phyloP scores from a whole-genome alignment of 2,888 invertebrate genomes.

The Callinectes sapidus region DNA sequence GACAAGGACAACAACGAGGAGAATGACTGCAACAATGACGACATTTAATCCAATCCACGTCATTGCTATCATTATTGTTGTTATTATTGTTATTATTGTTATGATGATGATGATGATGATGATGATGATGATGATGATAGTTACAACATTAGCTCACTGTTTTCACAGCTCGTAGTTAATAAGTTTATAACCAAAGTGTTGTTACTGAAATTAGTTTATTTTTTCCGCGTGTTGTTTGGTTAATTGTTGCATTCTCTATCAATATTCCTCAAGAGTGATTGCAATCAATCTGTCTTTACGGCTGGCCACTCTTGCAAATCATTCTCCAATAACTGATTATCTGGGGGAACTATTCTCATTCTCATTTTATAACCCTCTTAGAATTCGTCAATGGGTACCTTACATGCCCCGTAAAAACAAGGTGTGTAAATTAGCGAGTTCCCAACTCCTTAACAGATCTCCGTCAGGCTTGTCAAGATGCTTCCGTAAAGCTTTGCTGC shows the following conservation, averaged over 20 bases:
- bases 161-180: background rate
- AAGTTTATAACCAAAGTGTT: background rate
- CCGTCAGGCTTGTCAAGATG: no score
- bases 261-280: background rate
- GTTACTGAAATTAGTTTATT: background rate
- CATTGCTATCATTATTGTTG: background rate
- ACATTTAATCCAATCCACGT: background rate
- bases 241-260: background rate
- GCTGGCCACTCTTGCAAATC: background rate
- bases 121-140: no score
- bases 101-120: background rate
- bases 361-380: no score
- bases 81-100: background rate
- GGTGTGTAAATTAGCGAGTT: no score
- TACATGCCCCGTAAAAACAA: no score
- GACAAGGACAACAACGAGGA: background rate
- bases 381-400: no score
- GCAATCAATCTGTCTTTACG: background rate
- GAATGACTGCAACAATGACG: background rate
- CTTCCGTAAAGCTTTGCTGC: no score
- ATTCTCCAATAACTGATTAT: background rate
- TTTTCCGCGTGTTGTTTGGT: background rate
- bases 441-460: no score
- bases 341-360: no score
- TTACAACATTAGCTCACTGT: background rate